Base-by-base conservation (phyloP, 2,888 invertebrate genomes). In the Megastigmus dorsalis region DNA sequence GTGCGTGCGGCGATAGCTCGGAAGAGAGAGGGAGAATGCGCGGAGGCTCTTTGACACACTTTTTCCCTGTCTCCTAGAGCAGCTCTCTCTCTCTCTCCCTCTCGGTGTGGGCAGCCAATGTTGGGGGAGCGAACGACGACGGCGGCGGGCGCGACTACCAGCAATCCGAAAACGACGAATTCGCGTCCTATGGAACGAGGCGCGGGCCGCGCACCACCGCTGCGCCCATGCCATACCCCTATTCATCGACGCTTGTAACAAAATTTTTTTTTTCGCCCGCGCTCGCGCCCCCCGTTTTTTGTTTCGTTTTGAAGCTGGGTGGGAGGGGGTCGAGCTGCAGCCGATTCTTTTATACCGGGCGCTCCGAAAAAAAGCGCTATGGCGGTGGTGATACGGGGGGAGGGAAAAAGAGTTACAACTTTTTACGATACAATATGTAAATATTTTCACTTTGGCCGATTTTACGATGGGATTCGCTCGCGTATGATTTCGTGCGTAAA, bases 331-430 rank as follows among this genome's bases (percentile, higher is more conserved):
- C 15, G 52, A 33, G 18, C 10, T 2, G 18, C 20, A 15, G 10
- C 23, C 63, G 52, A 65, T 50, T 66, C 72, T 73, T 73, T 73
- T 73, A 45, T 66, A 18, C 23, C 45, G 52, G 23, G 26, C 59
- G 50, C 41, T n/a, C n/a, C n/a, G 30, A 65, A 62, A 65, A n/a
- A n/a, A n/a, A n/a, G n/a, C n/a, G n/a, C n/a, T n/a, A n/a, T n/a
- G n/a, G n/a, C n/a, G n/a, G n/a, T n/a, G n/a, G n/a, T n/a, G n/a
- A n/a, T n/a, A n/a, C n/a, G n/a, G n/a, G n/a, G n/a, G n/a, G n/a
- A n/a, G n/a, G n/a, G n/a, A n/a, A n/a, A 72, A 48, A 57, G 65
- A 73, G 72, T 66, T 73, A 73, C 60, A 73, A 73, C 60, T 73
- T 73, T n/a, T 73, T 73, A 74, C 62, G 43, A 62, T 50, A 30